Percentiles rank a stretch among this genome's conserved stretches.
phyloP scores from a whole-genome alignment of 2,888 invertebrate genomes.

The Cancer borealis region DNA sequence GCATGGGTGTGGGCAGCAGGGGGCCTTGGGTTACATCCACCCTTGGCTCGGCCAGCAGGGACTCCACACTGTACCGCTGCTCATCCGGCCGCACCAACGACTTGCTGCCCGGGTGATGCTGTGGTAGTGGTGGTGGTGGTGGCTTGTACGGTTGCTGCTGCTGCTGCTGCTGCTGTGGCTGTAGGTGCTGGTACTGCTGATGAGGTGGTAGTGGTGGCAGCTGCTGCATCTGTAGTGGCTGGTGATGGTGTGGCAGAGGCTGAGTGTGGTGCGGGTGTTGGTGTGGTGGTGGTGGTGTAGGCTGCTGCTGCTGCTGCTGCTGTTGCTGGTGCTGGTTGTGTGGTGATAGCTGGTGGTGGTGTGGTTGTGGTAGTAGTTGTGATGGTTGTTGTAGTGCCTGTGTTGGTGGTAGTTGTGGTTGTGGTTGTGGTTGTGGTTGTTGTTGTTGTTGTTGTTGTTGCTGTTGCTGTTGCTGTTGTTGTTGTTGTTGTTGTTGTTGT shows the following conservation, averaged over 20 bases:
- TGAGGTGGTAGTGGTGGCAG: neutral
- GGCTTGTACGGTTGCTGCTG: neutral
- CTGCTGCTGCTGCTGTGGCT: neutral
- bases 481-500: neutral
- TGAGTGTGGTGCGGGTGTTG: neutral
- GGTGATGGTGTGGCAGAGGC: neutral
- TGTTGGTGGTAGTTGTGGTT: neutral
- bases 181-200: neutral
- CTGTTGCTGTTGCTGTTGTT: neutral
- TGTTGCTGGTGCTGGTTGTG: neutral
- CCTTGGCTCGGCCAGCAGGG: neutral
- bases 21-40: neutral
- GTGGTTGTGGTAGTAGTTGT: neutral
- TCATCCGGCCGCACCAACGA: neutral
- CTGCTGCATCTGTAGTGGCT: constrained; percentile 26
- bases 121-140: neutral
- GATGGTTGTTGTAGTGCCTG: neutral
- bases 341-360: neutral
- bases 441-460: neutral
- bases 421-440: neutral
- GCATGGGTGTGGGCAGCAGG: neutral
- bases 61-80: neutral
- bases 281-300: neutral
- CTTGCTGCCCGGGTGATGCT: neutral
- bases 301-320: neutral